phyloP scores from a whole-genome alignment of 2,888 invertebrate species.

The Tanytarsus gracilentus region DNA sequence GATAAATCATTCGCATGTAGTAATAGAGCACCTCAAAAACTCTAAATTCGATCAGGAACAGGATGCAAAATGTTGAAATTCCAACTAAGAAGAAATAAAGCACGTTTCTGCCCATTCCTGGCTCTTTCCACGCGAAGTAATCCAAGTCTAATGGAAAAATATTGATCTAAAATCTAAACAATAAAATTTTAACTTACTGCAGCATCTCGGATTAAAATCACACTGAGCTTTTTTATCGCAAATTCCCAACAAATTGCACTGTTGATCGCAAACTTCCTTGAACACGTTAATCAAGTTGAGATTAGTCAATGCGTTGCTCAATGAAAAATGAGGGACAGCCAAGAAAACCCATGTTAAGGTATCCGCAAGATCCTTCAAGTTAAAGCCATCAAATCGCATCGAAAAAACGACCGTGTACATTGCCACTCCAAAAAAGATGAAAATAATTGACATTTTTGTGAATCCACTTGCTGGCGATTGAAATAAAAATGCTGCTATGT shows the following conservation, averaged over 20 bases:
- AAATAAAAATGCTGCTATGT: constrained; percentile 58
- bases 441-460: constrained; percentile 58
- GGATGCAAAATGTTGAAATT: constrained; percentile 47
- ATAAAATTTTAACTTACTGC: constrained; percentile 9
- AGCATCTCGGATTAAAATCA: background rate
- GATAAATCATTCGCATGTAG: constrained; percentile 13
- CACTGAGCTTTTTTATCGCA: constrained; percentile 29
- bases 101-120: constrained; percentile 59
- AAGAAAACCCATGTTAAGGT: constrained; percentile 58
- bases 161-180: background rate
- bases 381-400: constrained; percentile 51
- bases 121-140: constrained; percentile 54
- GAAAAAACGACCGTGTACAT: constrained; percentile 38
- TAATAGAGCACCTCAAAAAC: constrained; percentile 36
- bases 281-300: constrained; percentile 35
- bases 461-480: constrained; percentile 61
- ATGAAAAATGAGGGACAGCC: constrained; percentile 60
- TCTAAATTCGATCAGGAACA: constrained; percentile 55
- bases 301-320: constrained; percentile 46
- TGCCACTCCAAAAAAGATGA: constrained; percentile 51
- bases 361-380: constrained; percentile 50
- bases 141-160: constrained; percentile 1
- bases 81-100: constrained; percentile 49
- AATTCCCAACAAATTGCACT: constrained; percentile 9
- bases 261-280: constrained; percentile 31